Conservation (phyloP, 2,797 vertebrate species). For the Hippoglossus hippoglossus region DNA sequence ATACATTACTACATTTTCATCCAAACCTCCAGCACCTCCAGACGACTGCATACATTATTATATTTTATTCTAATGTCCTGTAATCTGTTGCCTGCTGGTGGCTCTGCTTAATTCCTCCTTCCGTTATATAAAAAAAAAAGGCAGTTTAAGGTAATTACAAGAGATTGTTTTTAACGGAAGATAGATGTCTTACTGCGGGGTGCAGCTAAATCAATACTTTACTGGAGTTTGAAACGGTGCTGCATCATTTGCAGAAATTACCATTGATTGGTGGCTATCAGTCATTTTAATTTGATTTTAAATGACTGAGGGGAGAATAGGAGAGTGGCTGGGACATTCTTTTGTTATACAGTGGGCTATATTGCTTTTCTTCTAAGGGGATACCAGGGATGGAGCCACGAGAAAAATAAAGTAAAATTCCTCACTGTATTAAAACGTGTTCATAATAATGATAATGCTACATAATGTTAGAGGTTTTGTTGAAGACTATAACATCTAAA, state of each 20-base stretch:
- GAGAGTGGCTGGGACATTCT: conserved; percentile 46
- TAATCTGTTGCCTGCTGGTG: conserved; percentile 35
- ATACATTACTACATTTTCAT: conserved; percentile 57
- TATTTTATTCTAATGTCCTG: conserved; percentile 61
- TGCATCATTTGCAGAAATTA: conserved; percentile 77
- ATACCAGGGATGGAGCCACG: conserved; percentile 17
- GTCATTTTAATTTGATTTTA: conserved; percentile 77
- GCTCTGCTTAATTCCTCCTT: conserved; percentile 28
- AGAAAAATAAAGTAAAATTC: conserved; percentile 43
- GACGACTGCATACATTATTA: conserved; percentile 59
- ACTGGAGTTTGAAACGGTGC: conserved; percentile 63
- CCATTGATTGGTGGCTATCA: conserved; percentile 72
- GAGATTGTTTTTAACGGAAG: conserved; percentile 72
- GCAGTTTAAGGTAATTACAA: conserved; percentile 66
- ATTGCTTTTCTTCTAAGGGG: conserved; percentile 38
- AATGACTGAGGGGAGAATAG: conserved; percentile 67
- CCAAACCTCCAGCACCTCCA: conserved; percentile 51
- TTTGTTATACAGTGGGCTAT: conserved; percentile 28
- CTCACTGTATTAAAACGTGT: conserved; percentile 27
- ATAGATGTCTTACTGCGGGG: conserved; percentile 69
- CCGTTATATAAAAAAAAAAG: conserved; percentile 51
- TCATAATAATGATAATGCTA: no score
- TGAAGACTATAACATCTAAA: no score
- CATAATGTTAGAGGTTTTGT: no score
- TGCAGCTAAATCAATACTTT: conserved; percentile 73